Conservation (phyloP, 2,888 invertebrate species). For the Nomada hirtipes region DNA sequence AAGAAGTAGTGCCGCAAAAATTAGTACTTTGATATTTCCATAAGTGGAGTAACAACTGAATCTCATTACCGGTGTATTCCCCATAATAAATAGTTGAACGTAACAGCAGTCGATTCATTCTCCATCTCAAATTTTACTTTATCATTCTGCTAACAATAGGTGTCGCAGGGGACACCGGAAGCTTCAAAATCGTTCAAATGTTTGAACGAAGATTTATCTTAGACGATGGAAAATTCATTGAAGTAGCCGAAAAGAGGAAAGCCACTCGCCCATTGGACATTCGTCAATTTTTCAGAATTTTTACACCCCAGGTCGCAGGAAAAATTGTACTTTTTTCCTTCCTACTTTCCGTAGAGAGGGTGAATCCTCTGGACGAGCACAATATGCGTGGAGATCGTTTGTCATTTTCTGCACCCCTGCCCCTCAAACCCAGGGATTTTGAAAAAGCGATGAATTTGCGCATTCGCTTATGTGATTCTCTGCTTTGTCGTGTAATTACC, state of each 20-base stretch:
- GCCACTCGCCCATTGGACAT: slow-evolving; percentile 2
- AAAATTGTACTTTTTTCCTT: slow-evolving; percentile 13
- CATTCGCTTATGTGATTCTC: slow-evolving; percentile 35
- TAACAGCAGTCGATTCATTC: too few species aligned
- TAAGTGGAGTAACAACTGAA: too few species aligned
- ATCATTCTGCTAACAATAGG: too few species aligned
- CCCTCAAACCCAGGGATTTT: slow-evolving; percentile 58
- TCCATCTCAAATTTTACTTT: too few species aligned
- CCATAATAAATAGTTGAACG: too few species aligned
- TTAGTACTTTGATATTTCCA: too few species aligned
- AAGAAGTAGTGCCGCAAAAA: too few species aligned
- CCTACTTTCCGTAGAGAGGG: neutral
- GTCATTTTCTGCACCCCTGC: slow-evolving; percentile 56
- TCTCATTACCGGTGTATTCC: too few species aligned
- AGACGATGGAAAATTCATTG: slow-evolving; percentile 52
- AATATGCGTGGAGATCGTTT: slow-evolving; percentile 52
- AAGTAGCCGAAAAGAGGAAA: slow-evolving; percentile 22
- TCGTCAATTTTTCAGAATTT: slow-evolving; percentile 5
- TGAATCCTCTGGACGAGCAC: slow-evolving; percentile 1
- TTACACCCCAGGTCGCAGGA: neutral
- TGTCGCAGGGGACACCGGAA: slow-evolving; percentile 8
- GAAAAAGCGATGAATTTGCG: slow-evolving; percentile 45
- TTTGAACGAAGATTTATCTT: slow-evolving; percentile 50
- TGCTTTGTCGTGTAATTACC: slow-evolving; percentile 53
- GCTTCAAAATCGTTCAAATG: slow-evolving; percentile 39